A percentile compares a stretch with the other conserved stretches of the same genome.
These are phyloP conservation scores for Tachysurus fulvidraco DNA, from an alignment of 2,113 vertebrate genomes.

Conservation along the genomic window DNA sequence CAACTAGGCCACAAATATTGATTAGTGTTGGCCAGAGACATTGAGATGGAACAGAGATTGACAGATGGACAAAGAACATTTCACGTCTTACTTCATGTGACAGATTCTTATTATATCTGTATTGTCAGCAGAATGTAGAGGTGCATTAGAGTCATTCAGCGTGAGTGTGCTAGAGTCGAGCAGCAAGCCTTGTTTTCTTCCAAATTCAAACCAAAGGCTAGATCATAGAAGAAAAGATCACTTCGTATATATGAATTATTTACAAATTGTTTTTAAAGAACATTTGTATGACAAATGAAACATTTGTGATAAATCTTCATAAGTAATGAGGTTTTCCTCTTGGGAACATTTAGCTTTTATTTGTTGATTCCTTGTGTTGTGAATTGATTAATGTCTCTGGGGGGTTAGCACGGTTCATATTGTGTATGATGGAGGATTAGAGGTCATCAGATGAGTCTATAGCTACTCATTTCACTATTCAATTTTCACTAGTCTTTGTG, in stretches of 20 bases:
- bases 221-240: background rate
- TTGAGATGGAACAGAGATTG: constrained; percentile 70
- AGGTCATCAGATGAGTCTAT: background rate
- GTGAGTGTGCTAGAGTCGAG: background rate
- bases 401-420: background rate
- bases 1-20: constrained; percentile 79
- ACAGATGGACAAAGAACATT: constrained; percentile 67
- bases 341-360: background rate
- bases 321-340: background rate
- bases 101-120: constrained; percentile 58
- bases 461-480: background rate
- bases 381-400: background rate
- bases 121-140: constrained; percentile 54
- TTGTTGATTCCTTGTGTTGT: background rate
- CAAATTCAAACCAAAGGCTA: background rate
- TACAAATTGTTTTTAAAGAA: background rate
- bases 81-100: constrained; percentile 49
- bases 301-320: background rate
- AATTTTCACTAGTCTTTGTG: background rate
- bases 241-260: background rate
- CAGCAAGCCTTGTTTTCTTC: background rate
- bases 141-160: constrained; percentile 20
- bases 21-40: constrained; percentile 70
- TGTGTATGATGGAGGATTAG: background rate
- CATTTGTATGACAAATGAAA: background rate